These are phyloP conservation scores for Rhinolophus ferrumequinum DNA, from an alignment of 2,113 vertebrate genomes.

Conservation along the genomic window DNA sequence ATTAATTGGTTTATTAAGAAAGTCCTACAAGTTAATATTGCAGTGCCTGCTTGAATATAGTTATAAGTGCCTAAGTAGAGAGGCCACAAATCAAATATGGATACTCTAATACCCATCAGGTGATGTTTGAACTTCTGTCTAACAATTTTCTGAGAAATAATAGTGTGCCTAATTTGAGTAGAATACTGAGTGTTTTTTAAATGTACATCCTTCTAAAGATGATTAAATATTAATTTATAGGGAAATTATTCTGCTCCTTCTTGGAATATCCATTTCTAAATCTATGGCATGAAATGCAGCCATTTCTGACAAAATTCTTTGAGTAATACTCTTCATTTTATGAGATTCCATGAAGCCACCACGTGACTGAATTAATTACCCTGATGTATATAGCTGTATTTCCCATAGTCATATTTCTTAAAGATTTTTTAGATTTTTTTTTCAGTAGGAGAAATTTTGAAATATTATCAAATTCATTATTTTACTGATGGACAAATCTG, in stretches of 20 bases:
- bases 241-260: background rate
- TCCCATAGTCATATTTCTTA: background rate
- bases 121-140: background rate
- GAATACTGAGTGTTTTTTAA: background rate
- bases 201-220: background rate
- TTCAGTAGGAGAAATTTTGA: background rate
- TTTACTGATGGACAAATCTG: background rate
- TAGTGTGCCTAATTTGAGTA: background rate
- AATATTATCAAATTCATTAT: background rate
- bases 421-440: background rate
- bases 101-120: too few species aligned
- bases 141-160: background rate
- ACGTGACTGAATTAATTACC: background rate
- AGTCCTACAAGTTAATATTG: background rate
- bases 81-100: background rate
- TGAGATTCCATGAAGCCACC: background rate
- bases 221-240: background rate
- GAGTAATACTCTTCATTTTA: background rate
- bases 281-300: background rate
- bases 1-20: conserved; percentile 27
- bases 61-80: background rate
- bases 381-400: background rate
- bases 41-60: background rate
- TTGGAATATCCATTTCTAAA: background rate
- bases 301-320: background rate